Base-by-base conservation (phyloP, 2,113 vertebrate species). In the Delphinus delphis region DNA sequence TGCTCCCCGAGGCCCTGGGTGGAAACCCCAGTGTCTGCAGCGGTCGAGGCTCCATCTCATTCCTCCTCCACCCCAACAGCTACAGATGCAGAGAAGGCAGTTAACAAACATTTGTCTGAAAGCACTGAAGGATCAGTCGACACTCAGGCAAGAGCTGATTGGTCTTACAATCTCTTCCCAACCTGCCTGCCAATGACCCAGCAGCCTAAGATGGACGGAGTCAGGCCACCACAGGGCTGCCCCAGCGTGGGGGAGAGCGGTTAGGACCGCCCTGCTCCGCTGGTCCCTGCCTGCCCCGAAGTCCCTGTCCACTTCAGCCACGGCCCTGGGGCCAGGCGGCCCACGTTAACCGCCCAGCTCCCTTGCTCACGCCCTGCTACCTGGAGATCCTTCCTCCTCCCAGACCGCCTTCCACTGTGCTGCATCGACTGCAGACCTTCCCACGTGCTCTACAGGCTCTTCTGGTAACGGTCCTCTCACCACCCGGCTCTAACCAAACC, bases 261-360 rank as follows among this genome's bases (percentile, higher is more conserved):
- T 50, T 25, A 53, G 53, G 36, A 60, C 36, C 3, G 0, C 28
- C 44, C 38, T 33, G 31, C 17, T 18, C 31, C 31, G 36, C 63
- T 41, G 2, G 6, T 21, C 25, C 41, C 44, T 13, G 14, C 38
- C 31, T 36, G 9, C 38, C 41, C 65, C 3, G 0, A 15, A 31
- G 11, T 38, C 41, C 85, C 6, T 1, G 73, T 5, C 41, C 13
- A 33, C 62, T 41, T n/a, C 33, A 5, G 15, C 25, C 44, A 47
- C 4, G 2, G 44, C 25, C 44, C 38, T 15, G 70, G 21, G 41
- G 25, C 50, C 14, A 25, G 84, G 17, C 1, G 2, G 21, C 58
- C 44, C 1, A 5, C 0, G 47, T 12, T 2, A 9, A 20, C 63
- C 1, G 3, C 60, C 86, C 8, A 0, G 33, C 13, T 13, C 20